These are phyloP conservation scores for Stigmatopora argus DNA, from an alignment of 2,113 vertebrate species.

Conservation along the genomic window DNA sequence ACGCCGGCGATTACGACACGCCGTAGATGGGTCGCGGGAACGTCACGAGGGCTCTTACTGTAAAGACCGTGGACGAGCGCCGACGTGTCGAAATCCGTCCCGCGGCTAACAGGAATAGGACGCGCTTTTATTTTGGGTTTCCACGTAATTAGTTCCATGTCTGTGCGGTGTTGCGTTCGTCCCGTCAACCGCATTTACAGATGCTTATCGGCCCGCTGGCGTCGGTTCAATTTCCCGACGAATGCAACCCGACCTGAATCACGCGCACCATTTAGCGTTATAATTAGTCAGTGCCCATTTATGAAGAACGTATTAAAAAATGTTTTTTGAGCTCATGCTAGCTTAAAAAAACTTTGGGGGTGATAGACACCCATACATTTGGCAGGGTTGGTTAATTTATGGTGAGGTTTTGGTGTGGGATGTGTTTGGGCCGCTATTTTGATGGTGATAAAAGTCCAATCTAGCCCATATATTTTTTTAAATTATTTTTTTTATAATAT, in stretches of 20 bases:
- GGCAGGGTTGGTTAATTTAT: no score
- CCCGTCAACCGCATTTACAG: neutral
- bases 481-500: no score
- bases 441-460: no score
- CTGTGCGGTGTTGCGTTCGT: neutral
- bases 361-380: no score
- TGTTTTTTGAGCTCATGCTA: no score
- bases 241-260: neutral
- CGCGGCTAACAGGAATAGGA: neutral
- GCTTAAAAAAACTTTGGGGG: no score
- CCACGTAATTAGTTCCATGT: neutral
- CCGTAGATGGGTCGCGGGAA: slow-evolving; percentile 29
- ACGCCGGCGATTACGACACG: slow-evolving; percentile 48
- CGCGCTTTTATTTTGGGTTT: neutral
- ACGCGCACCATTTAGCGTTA: neutral
- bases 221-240: neutral
- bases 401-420: no score
- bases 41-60: slow-evolving; percentile 21
- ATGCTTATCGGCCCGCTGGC: slow-evolving; percentile 1
- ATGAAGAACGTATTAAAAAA: neutral
- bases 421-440: no score
- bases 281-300: neutral
- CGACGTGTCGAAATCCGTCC: neutral
- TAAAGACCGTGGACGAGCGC: slow-evolving; percentile 9
- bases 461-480: no score